Percentiles rank a stretch among this genome's conserved stretches.
Evolutionary conservation across 2,888 invertebrate species (phyloP).

Genomic region (Furcula furcula): DNA sequence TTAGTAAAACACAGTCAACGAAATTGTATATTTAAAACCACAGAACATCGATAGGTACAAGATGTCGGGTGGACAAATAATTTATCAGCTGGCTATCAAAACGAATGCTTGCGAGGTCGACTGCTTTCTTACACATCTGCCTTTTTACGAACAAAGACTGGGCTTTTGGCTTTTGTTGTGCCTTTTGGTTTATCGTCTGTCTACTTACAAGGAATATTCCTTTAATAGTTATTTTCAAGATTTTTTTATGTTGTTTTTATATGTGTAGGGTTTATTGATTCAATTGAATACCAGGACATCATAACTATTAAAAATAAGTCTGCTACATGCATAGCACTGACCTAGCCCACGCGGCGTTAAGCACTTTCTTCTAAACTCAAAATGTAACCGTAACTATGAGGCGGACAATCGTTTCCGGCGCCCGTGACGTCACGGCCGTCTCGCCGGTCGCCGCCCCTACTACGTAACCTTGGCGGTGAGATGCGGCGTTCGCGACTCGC

Average conservation of each 20-base stretch:
- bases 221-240: no score
- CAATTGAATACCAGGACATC: neutral
- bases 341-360: conserved; percentile 65
- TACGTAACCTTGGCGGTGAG: conserved; percentile 64
- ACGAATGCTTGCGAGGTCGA: conserved; percentile 39
- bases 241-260: conserved; percentile 5
- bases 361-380: conserved; percentile 80
- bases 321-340: conserved; percentile 52
- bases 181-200: conserved; percentile 16
- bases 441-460: conserved; percentile 75
- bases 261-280: neutral
- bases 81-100: conserved; percentile 45
- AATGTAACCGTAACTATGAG: conserved; percentile 79
- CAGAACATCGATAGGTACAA: no score
- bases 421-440: conserved; percentile 77
- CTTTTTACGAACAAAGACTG: conserved; percentile 29
- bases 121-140: conserved; percentile 53
- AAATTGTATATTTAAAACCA: no score
- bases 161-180: conserved; percentile 29
- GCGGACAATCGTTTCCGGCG: conserved; percentile 78
- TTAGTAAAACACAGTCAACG: no score
- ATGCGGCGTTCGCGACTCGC: conserved; percentile 30
- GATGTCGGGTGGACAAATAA: conserved; percentile 41
- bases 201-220: conserved; percentile 6
- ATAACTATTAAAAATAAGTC: neutral